Evolutionary conservation across 2,113 vertebrate species (phyloP).

Genomic region (Phylloscopus whistleri): DNA sequence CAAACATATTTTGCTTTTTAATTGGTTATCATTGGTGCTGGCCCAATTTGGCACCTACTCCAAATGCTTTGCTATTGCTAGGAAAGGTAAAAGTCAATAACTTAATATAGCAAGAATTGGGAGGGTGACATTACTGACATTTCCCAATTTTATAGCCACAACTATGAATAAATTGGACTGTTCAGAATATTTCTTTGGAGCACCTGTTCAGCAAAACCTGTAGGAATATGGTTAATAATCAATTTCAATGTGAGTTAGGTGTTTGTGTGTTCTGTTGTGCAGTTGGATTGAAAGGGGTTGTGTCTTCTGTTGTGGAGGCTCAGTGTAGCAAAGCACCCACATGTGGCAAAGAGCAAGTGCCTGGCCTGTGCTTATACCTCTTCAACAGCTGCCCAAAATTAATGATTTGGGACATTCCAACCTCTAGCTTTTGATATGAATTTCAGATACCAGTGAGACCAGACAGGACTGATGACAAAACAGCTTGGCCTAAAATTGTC

Average conservation of each 20-base stretch:
- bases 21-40: background rate
- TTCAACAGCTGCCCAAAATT: background rate
- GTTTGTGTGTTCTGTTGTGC: background rate
- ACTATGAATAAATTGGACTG: background rate
- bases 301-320: background rate
- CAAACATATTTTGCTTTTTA: background rate
- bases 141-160: background rate
- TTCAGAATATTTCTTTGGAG: background rate
- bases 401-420: background rate
- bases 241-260: background rate
- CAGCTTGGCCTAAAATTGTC: background rate
- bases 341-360: background rate
- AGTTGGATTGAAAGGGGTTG: background rate
- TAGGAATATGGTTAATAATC: background rate
- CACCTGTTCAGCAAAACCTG: background rate
- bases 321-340: background rate
- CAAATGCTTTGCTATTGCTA: background rate
- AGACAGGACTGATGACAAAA: background rate
- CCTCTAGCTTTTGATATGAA: background rate
- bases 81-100: background rate
- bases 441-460: background rate
- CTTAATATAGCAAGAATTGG: background rate
- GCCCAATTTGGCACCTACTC: background rate
- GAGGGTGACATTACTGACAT: background rate
- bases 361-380: background rate